Base-by-base conservation (phyloP, 2,888 invertebrate genomes). In the Therioaphis trifolii region DNA sequence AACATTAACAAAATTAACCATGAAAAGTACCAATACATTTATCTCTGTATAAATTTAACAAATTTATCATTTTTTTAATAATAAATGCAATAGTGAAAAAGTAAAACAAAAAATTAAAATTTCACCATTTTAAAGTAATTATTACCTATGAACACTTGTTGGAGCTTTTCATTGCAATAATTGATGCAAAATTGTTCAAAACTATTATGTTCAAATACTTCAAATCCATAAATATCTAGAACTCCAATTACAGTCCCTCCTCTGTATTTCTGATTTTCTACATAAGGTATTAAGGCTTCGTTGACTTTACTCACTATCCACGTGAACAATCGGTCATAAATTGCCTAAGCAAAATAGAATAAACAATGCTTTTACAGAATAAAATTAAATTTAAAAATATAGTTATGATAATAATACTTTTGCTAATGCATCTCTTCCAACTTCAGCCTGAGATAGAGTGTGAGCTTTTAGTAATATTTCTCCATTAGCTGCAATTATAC, bases 171-270 rank as follows among this genome's bases (percentile, higher is more conserved):
- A 89, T 99, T 99, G 88, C 98, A 99, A 90, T 98, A 99, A 90
- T 99, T 99, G 88, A 99, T 99, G 89, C 98, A 99, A 90, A 99
- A 97, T 90, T 99, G 99, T 89, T 99, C 99, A 89, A 99, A 98
- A 90, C 96, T 97, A 89, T 99, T 99, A 43, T 92, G 92, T 87
- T 98, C 97, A 89, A 99, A 98, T 86, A 99, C 97, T 91, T 99
- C 99, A 89, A 99, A 99, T 27, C 99, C 99, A 89, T 99, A 99
- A 88, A 99, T 99, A 88, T 99, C 99, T 75, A 99, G 90, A 7
- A 99, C 98, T 14, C 98, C 98, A 87, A 97, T 97, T 63, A 97
- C 91, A 0, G 95, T 95, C 5, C 87, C 87, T 75, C 87, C 84
- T 79, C 84, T 84, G 29, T 85, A 86, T 87, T 92, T 93, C 88